Conservation (phyloP, 2,797 vertebrate species). For the Takifugu rubripes region DNA sequence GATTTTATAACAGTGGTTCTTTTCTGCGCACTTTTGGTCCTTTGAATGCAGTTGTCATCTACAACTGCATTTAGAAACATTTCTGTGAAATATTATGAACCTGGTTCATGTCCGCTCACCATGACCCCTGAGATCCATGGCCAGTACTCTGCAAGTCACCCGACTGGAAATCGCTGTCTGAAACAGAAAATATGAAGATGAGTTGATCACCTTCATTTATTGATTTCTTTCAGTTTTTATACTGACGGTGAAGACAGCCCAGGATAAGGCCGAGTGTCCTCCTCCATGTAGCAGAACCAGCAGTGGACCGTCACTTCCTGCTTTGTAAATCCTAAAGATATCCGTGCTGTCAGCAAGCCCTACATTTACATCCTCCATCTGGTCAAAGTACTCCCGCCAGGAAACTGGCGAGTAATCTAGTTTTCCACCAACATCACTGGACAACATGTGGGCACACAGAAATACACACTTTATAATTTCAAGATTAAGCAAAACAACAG, state of each 20-base stretch:
- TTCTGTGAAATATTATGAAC: too few species aligned
- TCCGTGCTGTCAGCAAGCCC: slow-evolving; percentile 55
- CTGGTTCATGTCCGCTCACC: slow-evolving; percentile 42
- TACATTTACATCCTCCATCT: slow-evolving; percentile 65
- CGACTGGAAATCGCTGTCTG: slow-evolving; percentile 62
- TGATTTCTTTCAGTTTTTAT: neutral
- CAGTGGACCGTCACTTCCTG: slow-evolving; percentile 58
- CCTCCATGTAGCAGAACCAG: slow-evolving; percentile 71
- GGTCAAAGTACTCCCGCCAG: slow-evolving; percentile 68
- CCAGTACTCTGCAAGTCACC: slow-evolving; percentile 64
- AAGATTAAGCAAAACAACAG: neutral
- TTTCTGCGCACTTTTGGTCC: neutral
- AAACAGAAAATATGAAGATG: slow-evolving; percentile 5
- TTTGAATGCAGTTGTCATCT: neutral
- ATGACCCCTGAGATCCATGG: slow-evolving; percentile 71
- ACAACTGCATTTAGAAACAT: too few species aligned
- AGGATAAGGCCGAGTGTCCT: slow-evolving; percentile 68
- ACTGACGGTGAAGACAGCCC: slow-evolving; percentile 69
- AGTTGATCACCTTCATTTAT: too few species aligned
- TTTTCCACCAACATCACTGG: slow-evolving; percentile 35
- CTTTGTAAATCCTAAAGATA: slow-evolving; percentile 62
- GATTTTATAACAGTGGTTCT: too few species aligned
- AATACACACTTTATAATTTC: slow-evolving; percentile 8
- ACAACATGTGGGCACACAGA: slow-evolving; percentile 26
- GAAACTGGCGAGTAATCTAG: slow-evolving; percentile 67